phyloP scores from a whole-genome alignment of 2,888 invertebrate genomes.

The Lordiphosa fenestrarum region DNA sequence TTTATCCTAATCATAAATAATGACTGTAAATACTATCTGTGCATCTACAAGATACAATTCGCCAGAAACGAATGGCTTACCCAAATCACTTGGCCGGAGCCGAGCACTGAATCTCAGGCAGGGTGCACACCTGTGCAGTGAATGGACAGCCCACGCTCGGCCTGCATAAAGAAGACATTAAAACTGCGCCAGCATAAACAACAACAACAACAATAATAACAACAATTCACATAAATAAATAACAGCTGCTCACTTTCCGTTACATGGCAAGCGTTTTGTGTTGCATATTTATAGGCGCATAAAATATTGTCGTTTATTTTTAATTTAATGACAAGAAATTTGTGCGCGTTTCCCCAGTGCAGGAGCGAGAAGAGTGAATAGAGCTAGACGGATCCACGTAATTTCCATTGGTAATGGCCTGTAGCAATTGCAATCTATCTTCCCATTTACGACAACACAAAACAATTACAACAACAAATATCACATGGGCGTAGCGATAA shows the following conservation, averaged over 20 bases:
- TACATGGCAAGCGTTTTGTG: conserved; percentile 14
- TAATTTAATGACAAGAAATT: conserved; percentile 73
- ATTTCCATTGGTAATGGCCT: conserved; percentile 70
- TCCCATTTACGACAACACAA: conserved; percentile 68
- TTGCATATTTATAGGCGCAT: conserved; percentile 74
- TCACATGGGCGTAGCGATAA: conserved; percentile 56
- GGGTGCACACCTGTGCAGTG: conserved; percentile 17
- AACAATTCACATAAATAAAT: conserved; percentile 46
- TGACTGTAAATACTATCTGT: conserved; percentile 4
- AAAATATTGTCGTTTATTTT: conserved; percentile 76
- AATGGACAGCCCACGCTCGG: conserved; percentile 25
- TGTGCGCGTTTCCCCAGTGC: conserved; percentile 31
- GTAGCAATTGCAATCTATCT: conserved; percentile 74
- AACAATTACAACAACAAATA: conserved; percentile 74
- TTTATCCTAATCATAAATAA: conserved; percentile 27
- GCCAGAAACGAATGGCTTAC: too few species aligned
- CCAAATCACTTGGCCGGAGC: too few species aligned
- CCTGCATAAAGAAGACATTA: conserved; percentile 60
- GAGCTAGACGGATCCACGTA: conserved; percentile 16
- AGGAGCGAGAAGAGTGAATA: too few species aligned
- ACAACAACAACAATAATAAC: conserved; percentile 29
- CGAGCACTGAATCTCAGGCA: too few species aligned
- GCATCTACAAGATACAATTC: conserved; percentile 10
- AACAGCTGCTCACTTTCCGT: conserved; percentile 61
- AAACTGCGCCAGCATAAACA: conserved; percentile 27